phyloP scores from a whole-genome alignment of 2,113 vertebrate genomes.

The Deroptyus accipitrinus region DNA sequence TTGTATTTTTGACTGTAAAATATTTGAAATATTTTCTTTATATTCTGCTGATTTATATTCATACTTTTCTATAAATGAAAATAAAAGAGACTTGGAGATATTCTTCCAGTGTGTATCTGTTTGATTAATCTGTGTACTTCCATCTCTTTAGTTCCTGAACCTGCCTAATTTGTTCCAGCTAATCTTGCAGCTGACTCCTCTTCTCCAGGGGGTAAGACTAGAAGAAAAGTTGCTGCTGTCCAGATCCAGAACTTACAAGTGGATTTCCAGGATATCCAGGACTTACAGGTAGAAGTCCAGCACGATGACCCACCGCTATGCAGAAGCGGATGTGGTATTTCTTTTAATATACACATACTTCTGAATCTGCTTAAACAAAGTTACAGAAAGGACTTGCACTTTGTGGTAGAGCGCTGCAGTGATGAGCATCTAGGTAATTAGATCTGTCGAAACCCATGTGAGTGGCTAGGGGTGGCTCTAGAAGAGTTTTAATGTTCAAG shows the following conservation, averaged over 20 bases:
- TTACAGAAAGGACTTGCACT: not conserved
- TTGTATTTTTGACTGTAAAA: not conserved
- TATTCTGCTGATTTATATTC: not conserved
- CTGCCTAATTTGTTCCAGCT: not conserved
- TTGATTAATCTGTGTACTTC: not conserved
- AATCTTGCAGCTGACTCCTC: not conserved
- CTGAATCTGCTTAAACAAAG: not conserved
- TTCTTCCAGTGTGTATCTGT: not conserved
- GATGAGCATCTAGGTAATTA: not conserved
- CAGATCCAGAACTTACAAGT: not conserved
- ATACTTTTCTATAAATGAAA: not conserved
- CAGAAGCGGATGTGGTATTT: not conserved
- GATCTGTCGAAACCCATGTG: not conserved
- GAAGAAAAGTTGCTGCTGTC: not conserved
- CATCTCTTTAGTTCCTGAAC: not conserved
- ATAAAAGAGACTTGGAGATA: conserved; percentile 8
- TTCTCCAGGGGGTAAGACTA: not conserved
- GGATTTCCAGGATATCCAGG: not conserved
- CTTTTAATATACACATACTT: not conserved
- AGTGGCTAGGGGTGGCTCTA: not conserved
- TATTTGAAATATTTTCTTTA: conserved; percentile 25
- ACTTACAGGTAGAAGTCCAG: not conserved
- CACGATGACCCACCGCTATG: not conserved
- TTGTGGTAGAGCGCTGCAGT: not conserved
- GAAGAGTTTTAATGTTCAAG: not conserved